A percentile compares a stretch with the other conserved stretches of the same genome.
phyloP scores from a whole-genome alignment of 1,140 invertebrate genomes.

The Drosophila nigromelanica region DNA sequence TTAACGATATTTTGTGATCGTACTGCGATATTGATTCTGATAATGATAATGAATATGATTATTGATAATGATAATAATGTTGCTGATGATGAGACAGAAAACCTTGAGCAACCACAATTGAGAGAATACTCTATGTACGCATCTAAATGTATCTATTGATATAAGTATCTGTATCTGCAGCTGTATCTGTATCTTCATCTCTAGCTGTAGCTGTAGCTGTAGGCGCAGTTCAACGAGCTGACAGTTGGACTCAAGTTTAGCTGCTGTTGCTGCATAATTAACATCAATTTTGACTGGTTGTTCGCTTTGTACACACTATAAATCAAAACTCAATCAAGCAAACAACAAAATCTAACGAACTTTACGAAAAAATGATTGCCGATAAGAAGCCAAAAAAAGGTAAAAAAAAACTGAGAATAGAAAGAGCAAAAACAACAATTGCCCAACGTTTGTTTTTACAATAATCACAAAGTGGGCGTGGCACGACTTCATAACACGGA shows the following conservation, averaged over 20 bases:
- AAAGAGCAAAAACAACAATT: not conserved
- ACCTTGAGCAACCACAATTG: conserved; percentile 26
- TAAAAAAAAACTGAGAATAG: not conserved
- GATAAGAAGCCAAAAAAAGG: conserved; percentile 12
- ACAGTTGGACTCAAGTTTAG: conserved; percentile 47
- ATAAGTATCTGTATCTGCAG: conserved; percentile 11
- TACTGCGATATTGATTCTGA: not conserved
- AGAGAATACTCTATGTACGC: conserved; percentile 11
- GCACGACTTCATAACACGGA: not conserved
- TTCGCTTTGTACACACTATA: conserved; percentile 27
- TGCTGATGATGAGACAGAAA: conserved; percentile 22
- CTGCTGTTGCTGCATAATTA: conserved; percentile 73
- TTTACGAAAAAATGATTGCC: conserved; percentile 18
- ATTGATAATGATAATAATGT: conserved; percentile 11
- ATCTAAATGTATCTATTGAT: conserved; percentile 24
- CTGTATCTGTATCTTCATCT: conserved; percentile 1
- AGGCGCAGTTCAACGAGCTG: conserved; percentile 74
- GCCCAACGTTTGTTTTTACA: conserved; percentile 16
- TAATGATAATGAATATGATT: conserved; percentile 5
- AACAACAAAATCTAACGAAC: conserved; percentile 63
- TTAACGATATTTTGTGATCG: conserved; percentile 2
- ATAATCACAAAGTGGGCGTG: conserved; percentile 21
- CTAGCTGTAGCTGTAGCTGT: conserved; percentile 35
- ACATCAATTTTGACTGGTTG: conserved; percentile 59
- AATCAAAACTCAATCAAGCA: conserved; percentile 53